Evolutionary conservation across 2,797 vertebrate genomes (phyloP).

Genomic region (Pteropus rufus): DNA sequence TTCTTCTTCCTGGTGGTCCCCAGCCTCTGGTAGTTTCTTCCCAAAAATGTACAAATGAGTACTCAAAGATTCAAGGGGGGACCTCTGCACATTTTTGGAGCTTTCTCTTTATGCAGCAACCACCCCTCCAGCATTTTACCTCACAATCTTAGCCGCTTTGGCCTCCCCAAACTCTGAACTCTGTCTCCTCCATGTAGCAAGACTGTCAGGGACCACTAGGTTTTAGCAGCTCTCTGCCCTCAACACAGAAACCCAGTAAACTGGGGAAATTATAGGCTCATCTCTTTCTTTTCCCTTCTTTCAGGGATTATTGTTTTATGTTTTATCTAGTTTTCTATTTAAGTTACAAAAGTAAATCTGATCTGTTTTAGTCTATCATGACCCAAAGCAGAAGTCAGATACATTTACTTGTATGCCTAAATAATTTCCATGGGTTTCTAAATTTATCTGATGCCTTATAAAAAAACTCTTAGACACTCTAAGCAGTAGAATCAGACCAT

Average conservation of each 20-base stretch:
- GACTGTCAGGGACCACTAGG: not conserved
- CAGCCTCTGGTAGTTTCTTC: not conserved
- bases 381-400: slow-evolving; percentile 20
- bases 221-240: not conserved
- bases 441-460: slow-evolving; percentile 18
- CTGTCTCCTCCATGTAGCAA: not conserved
- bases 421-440: not conserved
- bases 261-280: not conserved
- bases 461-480: not conserved
- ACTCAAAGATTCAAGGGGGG: not conserved
- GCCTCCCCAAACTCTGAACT: not conserved
- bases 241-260: not conserved
- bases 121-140: not conserved
- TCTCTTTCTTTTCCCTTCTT: not conserved
- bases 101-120: not conserved
- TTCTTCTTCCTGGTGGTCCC: not conserved
- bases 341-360: not conserved
- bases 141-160: not conserved
- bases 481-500: not conserved
- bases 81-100: not conserved
- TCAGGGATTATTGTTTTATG: not conserved
- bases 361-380: not conserved
- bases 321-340: slow-evolving; percentile 8
- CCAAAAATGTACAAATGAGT: not conserved
- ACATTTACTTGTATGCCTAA: slow-evolving; percentile 31